Evolutionary conservation across 1,140 invertebrate genomes (phyloP).

Genomic region (Eupristina koningsbergeri): DNA sequence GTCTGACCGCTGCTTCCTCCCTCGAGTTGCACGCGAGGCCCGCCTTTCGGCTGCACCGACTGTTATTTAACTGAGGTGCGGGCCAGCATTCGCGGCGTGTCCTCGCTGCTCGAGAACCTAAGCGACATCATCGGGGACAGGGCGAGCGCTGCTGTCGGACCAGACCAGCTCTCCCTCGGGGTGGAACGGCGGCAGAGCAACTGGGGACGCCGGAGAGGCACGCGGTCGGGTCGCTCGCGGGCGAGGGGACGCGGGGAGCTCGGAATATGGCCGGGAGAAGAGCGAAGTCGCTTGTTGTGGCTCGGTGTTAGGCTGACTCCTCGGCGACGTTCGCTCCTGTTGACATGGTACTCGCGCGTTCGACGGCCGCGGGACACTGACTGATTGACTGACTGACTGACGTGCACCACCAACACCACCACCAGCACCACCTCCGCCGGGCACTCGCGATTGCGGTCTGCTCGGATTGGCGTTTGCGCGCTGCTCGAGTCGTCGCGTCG

Average conservation of each 20-base stretch:
- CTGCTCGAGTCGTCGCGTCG: too few relatives aligned
- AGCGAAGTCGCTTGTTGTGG: too few relatives aligned
- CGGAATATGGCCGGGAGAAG: constrained; percentile 40
- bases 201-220: too few relatives aligned
- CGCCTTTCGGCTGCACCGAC: constrained; percentile 44
- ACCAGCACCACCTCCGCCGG: too few relatives aligned
- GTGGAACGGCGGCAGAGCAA: too few relatives aligned
- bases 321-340: background rate
- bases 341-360: background rate
- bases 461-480: constrained; percentile 39
- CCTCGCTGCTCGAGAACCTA: constrained; percentile 49
- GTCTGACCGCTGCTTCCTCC: background rate
- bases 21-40: background rate
- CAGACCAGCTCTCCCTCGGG: too few relatives aligned
- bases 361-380: background rate
- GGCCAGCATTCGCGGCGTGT: constrained; percentile 50
- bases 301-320: background rate
- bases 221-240: too few relatives aligned
- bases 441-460: constrained; percentile 22
- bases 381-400: background rate
- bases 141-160: too few relatives aligned
- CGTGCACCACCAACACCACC: too few relatives aligned
- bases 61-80: constrained; percentile 66
- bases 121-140: constrained; percentile 6
- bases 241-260: background rate